These are phyloP conservation scores for Polypedilum vanderplanki DNA, from an alignment of 1,140 invertebrate genomes.

Conservation along the genomic window DNA sequence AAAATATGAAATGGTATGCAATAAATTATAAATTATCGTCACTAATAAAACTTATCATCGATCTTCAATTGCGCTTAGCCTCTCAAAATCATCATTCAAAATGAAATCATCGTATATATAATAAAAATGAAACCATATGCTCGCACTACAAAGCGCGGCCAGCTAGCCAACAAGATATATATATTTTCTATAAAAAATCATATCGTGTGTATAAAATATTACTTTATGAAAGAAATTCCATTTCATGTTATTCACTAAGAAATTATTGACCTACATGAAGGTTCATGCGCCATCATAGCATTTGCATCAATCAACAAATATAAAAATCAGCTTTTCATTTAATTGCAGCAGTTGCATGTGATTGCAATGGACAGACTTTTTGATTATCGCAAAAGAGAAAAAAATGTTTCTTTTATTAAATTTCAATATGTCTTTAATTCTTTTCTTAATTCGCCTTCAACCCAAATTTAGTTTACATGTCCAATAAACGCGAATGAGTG, in stretches of 20 bases:
- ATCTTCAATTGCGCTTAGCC: neutral
- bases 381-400: no score
- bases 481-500: neutral
- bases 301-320: constrained; percentile 28
- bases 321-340: neutral
- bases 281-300: neutral
- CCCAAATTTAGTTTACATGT: neutral
- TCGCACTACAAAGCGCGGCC: neutral
- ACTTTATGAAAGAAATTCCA: constrained; percentile 5
- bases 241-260: neutral
- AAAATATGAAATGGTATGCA: neutral
- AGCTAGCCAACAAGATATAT: neutral
- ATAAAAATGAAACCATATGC: constrained; percentile 27
- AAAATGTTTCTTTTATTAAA: neutral
- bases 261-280: constrained; percentile 10
- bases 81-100: neutral
- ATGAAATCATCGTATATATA: constrained; percentile 6
- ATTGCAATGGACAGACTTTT: neutral
- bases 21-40: neutral
- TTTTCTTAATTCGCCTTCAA: neutral
- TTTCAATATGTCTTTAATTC: neutral
- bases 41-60: constrained; percentile 19
- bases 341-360: constrained; percentile 9
- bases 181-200: neutral
- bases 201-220: no score